Percentiles rank a stretch among this genome's conserved stretches.
phyloP scores from a whole-genome alignment of 1,140 invertebrate species.

The Hormaphis cornu region DNA sequence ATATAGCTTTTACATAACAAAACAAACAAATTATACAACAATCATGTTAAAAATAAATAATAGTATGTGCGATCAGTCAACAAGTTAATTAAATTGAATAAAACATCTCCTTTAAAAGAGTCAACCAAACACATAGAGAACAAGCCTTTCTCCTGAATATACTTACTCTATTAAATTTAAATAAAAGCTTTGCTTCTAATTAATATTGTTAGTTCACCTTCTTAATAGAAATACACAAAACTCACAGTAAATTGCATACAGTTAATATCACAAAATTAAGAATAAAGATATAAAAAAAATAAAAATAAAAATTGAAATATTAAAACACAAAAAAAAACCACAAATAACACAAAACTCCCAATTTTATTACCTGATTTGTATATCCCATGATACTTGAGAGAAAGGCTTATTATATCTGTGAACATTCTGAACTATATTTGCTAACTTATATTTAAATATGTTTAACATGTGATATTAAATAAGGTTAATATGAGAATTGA shows the following conservation, averaged over 20 bases:
- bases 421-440: neutral
- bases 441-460: conserved; percentile 1
- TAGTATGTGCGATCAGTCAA: too few relatives aligned
- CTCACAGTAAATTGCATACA: neutral
- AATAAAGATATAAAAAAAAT: neutral
- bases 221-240: neutral
- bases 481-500: neutral
- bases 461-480: neutral
- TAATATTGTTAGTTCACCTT: neutral
- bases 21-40: too few relatives aligned
- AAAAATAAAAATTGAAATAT: neutral
- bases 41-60: too few relatives aligned
- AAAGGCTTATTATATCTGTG: conserved; percentile 25
- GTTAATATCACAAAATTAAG: neutral
- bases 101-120: neutral
- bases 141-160: neutral
- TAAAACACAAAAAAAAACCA: neutral
- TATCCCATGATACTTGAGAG: conserved; percentile 1
- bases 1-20: too few relatives aligned
- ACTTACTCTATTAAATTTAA: too few relatives aligned
- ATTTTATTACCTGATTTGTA: conserved; percentile 23
- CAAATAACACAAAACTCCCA: neutral
- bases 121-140: neutral
- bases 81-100: too few relatives aligned
- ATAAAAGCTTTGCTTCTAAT: too few relatives aligned